Conservation (phyloP, 2,888 invertebrate genomes). For the Congeria kusceri region DNA sequence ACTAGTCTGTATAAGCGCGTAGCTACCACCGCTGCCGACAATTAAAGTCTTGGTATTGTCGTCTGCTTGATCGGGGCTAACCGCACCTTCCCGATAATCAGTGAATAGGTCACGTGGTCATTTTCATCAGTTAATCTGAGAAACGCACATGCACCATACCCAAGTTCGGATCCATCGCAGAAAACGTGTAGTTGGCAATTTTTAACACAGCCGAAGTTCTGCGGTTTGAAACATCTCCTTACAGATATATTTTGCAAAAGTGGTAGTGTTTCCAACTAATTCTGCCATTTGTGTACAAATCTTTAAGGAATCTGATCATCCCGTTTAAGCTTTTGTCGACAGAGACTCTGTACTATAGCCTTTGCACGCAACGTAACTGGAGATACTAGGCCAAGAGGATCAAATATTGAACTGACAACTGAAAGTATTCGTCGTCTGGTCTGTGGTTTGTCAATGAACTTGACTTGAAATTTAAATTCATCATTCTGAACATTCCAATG, state of each 20-base stretch:
- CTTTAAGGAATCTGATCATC: slow-evolving; percentile 49
- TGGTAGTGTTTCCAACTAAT: slow-evolving; percentile 7
- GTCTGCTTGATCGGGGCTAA: slow-evolving; percentile 46
- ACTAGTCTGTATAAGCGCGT: slow-evolving; percentile 33
- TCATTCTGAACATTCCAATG: slow-evolving; percentile 26
- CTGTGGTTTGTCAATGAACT: slow-evolving; percentile 12
- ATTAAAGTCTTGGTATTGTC: slow-evolving; percentile 35
- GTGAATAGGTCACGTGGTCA: slow-evolving; percentile 11
- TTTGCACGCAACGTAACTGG: slow-evolving; percentile 16
- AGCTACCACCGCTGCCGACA: slow-evolving; percentile 33
- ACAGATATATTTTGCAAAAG: slow-evolving; percentile 5
- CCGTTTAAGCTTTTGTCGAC: slow-evolving; percentile 37
- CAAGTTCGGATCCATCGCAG: slow-evolving; percentile 49
- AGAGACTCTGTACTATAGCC: neutral
- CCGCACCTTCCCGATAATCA: slow-evolving; percentile 41
- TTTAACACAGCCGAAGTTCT: slow-evolving; percentile 8
- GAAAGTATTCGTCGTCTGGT: slow-evolving; percentile 27
- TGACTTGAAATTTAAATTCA: slow-evolving; percentile 5
- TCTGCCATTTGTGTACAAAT: neutral
- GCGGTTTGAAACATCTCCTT: slow-evolving; percentile 10
- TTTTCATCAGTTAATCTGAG: slow-evolving; percentile 27
- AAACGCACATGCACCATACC: slow-evolving; percentile 48
- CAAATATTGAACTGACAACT: slow-evolving; percentile 9
- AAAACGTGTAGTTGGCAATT: slow-evolving; percentile 54
- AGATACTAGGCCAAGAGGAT: slow-evolving; percentile 17